Base-by-base conservation (phyloP, 1,140 invertebrate species). In the Formica exsecta region DNA sequence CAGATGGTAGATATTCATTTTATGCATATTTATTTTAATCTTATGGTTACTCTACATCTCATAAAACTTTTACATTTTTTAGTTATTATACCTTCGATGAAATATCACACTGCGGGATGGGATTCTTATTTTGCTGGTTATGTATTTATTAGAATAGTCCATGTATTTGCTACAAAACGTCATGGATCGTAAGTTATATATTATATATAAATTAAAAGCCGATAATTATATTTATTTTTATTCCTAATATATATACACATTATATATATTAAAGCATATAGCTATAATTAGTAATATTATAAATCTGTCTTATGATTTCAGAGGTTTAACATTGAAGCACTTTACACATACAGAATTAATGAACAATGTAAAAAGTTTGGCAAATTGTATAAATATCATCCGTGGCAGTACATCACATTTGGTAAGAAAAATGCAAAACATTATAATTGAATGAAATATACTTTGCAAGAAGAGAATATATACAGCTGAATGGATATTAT, bases 41-140 rank as follows among this genome's bases (percentile, higher is more conserved):
- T 70, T 41, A 73, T 22, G 36, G 19, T 73, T 73, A 19, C n/a
- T 73, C 32, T 32, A 32, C 19, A 3, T 29, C 2, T 29, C 29
- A 41, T 36, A 66, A 3, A 29, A 48, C 36, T 61, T 44, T 41
- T 3, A 11, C 8, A 29, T 5, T 62, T 94, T 91, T 89, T 86
- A 95, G 89, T 89, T 91, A 57, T 94, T 92, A 22, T 94, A 92
- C 88, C 92, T 16, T 48, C 38, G 16, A n/a, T 16, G 7, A 83
- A 32, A 61, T 96, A 96, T 87, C 97, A 98, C 91, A 96, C 97
- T 92, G 97, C 97, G 19, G 97, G 97, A 0, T 98, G 96, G 96
- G 97, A 98, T 94, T 96, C 97, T 0, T 97, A 96, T 92, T 96
- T 96, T 89, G 95, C 97, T 87, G 97, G 97, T 92, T 97, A 94